Evolutionary conservation across 1,140 invertebrate species (phyloP).

Genomic region (Leguminivora glycinivorella): DNA sequence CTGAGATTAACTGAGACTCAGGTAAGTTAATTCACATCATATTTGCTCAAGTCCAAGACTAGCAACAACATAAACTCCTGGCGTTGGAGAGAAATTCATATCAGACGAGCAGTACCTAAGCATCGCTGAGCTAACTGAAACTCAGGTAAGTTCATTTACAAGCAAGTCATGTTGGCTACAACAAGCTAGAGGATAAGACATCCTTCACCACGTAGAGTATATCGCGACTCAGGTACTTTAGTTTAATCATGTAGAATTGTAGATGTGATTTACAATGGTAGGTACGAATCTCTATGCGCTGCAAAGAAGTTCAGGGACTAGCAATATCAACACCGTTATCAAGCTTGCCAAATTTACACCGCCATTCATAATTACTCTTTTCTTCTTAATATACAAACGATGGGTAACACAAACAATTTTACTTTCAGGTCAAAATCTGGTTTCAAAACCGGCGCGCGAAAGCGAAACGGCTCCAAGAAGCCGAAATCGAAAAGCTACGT

Average conservation of each 20-base stretch:
- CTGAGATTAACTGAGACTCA: conserved; percentile 97
- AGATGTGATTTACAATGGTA: too few relatives aligned
- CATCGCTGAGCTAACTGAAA: conserved; percentile 97
- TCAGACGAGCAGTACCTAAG: conserved; percentile 97
- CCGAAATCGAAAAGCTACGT: conserved; percentile 90
- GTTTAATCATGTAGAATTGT: too few relatives aligned
- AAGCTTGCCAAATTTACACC: conserved; percentile 97
- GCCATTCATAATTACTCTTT: conserved; percentile 90
- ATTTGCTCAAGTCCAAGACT: too few relatives aligned
- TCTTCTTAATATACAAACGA: not conserved
- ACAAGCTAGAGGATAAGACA: conserved; percentile 76
- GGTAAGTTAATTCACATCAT: too few relatives aligned
- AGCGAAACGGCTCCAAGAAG: conserved; percentile 95
- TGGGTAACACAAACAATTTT: not conserved
- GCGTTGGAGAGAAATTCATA: conserved; percentile 98
- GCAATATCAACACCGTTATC: conserved; percentile 90
- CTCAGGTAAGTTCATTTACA: too few relatives aligned
- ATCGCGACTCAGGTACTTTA: too few relatives aligned
- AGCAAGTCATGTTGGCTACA: too few relatives aligned
- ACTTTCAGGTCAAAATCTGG: conserved; percentile 93
- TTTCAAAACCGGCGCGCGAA: conserved; percentile 97
- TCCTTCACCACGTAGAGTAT: conserved; percentile 98
- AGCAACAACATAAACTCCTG: too few relatives aligned
- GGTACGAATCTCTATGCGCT: conserved; percentile 94
- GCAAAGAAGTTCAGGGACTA: not conserved